Percentiles rank a stretch among this genome's conserved stretches.
phyloP scores from a whole-genome alignment of 2,888 invertebrate genomes.

The Parascotia fuliginaria region DNA sequence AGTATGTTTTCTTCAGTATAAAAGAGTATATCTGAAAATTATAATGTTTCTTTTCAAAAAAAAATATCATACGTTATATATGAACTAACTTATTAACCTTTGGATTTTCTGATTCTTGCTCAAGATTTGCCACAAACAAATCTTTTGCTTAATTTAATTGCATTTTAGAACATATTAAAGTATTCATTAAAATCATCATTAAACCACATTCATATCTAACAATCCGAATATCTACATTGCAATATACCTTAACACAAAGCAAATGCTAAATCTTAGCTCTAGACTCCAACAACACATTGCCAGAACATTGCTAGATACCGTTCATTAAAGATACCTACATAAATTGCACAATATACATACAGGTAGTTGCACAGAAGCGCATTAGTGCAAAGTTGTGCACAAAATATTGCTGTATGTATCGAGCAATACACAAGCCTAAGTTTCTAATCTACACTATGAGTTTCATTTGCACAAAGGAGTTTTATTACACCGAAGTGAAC shows the following conservation, averaged over 20 bases:
- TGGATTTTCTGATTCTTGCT: too few species aligned
- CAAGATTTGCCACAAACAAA: too few species aligned
- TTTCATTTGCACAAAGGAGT: slow-evolving; percentile 43
- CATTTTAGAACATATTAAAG: too few species aligned
- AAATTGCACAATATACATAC: not conserved
- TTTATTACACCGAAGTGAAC: slow-evolving; percentile 17
- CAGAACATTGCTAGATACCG: not conserved
- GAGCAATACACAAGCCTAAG: slow-evolving; percentile 34
- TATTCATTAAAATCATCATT: too few species aligned
- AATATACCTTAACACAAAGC: not conserved
- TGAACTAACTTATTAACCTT: too few species aligned
- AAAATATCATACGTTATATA: too few species aligned
- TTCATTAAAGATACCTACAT: not conserved
- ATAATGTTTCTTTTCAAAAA: too few species aligned
- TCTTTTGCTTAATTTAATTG: too few species aligned
- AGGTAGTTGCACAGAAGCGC: slow-evolving; percentile 18
- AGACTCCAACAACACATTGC: not conserved
- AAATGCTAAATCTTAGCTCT: not conserved
- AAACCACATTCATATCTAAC: too few species aligned
- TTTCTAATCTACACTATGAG: slow-evolving; percentile 49
- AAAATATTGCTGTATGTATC: slow-evolving; percentile 38
- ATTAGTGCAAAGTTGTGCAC: slow-evolving; percentile 7
- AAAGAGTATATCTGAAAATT: too few species aligned
- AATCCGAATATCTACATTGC: too few species aligned
- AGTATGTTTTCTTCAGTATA: too few species aligned